Conservation (phyloP, 1,140 invertebrate species). For the Anastatus disparis region DNA sequence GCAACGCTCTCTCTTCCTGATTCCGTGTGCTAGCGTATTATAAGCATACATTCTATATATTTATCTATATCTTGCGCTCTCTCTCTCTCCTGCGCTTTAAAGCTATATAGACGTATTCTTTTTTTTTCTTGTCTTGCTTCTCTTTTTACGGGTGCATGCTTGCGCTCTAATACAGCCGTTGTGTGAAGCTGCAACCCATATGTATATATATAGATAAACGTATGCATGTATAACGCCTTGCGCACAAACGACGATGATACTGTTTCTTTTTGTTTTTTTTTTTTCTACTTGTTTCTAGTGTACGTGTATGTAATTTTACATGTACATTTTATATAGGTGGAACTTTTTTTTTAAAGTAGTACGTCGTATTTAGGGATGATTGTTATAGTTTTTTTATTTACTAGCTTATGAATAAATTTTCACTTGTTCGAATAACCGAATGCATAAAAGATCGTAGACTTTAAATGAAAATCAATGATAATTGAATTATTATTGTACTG, state of each 20-base stretch:
- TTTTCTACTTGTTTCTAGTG: neutral
- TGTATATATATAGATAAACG: too few relatives aligned
- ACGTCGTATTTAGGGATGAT: too few relatives aligned
- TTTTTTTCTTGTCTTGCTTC: neutral
- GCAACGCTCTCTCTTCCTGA: conserved; percentile 66
- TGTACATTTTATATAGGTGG: too few relatives aligned
- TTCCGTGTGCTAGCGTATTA: conserved; percentile 46
- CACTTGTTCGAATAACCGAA: neutral
- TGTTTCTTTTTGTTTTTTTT: neutral
- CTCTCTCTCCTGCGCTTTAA: neutral
- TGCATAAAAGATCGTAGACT: too few relatives aligned
- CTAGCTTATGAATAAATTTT: too few relatives aligned
- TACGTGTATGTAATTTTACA: too few relatives aligned
- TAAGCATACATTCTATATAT: neutral
- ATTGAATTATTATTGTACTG: too few relatives aligned
- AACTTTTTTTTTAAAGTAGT: too few relatives aligned
- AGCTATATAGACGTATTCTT: neutral
- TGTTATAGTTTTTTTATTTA: too few relatives aligned
- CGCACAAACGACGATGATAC: neutral
- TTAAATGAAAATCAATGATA: too few relatives aligned
- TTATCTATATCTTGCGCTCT: neutral
- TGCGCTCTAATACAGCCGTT: conserved; percentile 29
- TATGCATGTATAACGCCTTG: too few relatives aligned
- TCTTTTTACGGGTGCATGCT: conserved; percentile 21
- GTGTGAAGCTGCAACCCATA: neutral